Conservation (phyloP, 2,113 vertebrate species). For the Lamprotornis superbus region DNA sequence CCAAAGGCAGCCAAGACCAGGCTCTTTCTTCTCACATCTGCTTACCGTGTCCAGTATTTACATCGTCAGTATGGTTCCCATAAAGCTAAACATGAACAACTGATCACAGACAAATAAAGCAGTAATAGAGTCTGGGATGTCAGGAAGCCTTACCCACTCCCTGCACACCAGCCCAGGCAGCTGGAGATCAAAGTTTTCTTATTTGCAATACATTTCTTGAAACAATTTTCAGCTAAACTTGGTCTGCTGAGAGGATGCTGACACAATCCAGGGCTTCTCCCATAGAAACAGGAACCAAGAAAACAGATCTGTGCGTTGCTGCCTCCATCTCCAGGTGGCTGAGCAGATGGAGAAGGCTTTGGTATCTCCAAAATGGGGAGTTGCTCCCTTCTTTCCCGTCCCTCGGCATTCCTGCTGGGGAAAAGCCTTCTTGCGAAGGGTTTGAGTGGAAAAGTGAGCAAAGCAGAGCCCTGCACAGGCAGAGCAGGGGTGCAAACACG, state of each 20-base stretch:
- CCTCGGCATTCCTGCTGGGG: background rate
- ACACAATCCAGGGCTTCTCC: conserved; percentile 27
- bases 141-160: conserved; percentile 21
- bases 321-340: background rate
- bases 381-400: background rate
- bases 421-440: background rate
- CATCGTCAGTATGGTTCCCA: conserved; percentile 9
- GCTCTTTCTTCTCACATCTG: conserved; percentile 39
- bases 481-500: background rate
- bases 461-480: background rate
- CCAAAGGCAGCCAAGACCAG: background rate
- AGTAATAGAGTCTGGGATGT: background rate
- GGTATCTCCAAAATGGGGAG: background rate
- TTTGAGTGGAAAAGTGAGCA: background rate
- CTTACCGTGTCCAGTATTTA: background rate
- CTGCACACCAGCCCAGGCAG: conserved; percentile 5
- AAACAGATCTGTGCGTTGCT: background rate
- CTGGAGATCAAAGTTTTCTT: conserved; percentile 52
- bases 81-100: conserved; percentile 31
- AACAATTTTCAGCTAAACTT: conserved; percentile 35
- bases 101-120: conserved; percentile 13
- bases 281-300: background rate
- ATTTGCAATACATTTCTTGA: conserved; percentile 55
- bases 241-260: background rate
- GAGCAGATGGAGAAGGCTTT: background rate